These are phyloP conservation scores for Gorsachius goisagi DNA, from an alignment of 2,113 vertebrate species.

Conservation along the genomic window DNA sequence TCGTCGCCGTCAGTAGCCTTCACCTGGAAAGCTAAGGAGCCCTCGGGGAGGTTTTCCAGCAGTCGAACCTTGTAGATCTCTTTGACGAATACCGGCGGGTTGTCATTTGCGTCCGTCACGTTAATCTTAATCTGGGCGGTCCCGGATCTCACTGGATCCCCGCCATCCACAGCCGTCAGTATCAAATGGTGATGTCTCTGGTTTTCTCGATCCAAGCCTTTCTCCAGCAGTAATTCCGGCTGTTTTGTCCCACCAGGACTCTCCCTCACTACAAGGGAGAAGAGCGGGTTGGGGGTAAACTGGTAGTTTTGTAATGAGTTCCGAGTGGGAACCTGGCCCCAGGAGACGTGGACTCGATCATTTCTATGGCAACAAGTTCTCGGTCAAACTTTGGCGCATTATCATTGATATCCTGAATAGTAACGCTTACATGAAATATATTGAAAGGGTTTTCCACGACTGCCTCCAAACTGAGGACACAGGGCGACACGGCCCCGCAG, in stretches of 20 bases:
- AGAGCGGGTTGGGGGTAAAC: constrained; percentile 63
- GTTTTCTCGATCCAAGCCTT: constrained; percentile 73
- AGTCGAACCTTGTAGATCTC: constrained; percentile 66
- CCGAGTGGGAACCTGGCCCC: constrained; percentile 67
- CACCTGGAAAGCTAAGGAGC: constrained; percentile 68
- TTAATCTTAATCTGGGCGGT: constrained; percentile 67
- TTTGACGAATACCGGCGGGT: constrained; percentile 73
- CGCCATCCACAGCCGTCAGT: constrained; percentile 77
- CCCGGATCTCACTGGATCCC: constrained; percentile 72
- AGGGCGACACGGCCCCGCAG: constrained; percentile 61
- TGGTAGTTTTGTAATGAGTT: constrained; percentile 79
- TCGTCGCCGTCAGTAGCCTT: constrained; percentile 76
- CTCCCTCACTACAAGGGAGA: constrained; percentile 62
- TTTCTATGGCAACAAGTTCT: constrained; percentile 53
- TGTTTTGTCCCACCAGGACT: constrained; percentile 62
- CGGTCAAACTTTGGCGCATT: constrained; percentile 70
- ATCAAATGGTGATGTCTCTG: constrained; percentile 56
- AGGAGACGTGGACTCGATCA: constrained; percentile 61
- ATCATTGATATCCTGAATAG: constrained; percentile 80
- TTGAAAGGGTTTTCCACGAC: constrained; percentile 79
- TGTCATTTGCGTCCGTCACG: constrained; percentile 81
- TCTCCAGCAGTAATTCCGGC: constrained; percentile 73
- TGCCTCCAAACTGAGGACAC: constrained; percentile 72
- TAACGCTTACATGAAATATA: constrained; percentile 70
- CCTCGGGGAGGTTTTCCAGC: constrained; percentile 68